These are phyloP conservation scores for Pelecanus crispus DNA, from an alignment of 2,113 vertebrate genomes.

Conservation along the genomic window DNA sequence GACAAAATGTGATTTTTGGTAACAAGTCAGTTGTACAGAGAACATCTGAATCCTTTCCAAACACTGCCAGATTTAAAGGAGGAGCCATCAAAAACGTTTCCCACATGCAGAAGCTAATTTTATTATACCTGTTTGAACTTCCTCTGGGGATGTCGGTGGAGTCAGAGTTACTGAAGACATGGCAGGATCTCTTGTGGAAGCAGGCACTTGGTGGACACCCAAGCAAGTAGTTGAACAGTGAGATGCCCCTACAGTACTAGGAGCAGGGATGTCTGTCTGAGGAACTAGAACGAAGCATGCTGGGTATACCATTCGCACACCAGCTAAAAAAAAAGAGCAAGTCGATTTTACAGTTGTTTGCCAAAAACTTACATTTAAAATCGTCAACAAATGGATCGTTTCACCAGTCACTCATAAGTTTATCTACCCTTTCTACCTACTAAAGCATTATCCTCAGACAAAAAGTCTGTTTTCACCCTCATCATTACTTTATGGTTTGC, in stretches of 20 bases:
- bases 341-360: accelerated
- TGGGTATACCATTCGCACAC: conserved; percentile 97
- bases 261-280: conserved; percentile 91
- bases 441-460: neutral
- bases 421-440: neutral
- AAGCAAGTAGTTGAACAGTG: conserved; percentile 87
- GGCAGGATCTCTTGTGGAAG: conserved; percentile 92
- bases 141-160: conserved; percentile 96
- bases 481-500: neutral
- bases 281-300: conserved; percentile 94
- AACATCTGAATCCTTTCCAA: neutral
- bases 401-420: neutral
- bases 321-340: conserved; percentile 71
- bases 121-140: conserved; percentile 88
- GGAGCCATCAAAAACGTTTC: neutral
- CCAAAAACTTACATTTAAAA: neutral
- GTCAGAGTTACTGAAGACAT: conserved; percentile 97
- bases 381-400: neutral
- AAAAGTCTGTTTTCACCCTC: neutral
- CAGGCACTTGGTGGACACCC: conserved; percentile 95
- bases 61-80: neutral
- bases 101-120: neutral
- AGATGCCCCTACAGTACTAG: conserved; percentile 83
- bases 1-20: neutral
- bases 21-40: neutral